Base-by-base conservation (phyloP, 1,140 invertebrate species). In the Caenorhabditis tropicalis region DNA sequence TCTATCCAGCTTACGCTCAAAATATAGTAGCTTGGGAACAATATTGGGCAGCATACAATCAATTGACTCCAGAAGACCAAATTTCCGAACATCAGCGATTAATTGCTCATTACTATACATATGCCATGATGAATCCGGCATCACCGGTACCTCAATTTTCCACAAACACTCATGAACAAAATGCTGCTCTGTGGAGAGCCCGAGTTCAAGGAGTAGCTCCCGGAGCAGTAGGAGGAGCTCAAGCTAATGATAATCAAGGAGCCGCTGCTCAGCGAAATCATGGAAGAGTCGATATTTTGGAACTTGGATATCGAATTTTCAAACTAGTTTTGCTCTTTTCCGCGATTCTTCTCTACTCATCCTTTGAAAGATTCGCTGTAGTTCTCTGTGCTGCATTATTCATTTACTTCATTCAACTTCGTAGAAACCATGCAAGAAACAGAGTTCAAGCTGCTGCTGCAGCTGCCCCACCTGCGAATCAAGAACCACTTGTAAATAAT, bases 271-370 rank as follows among this genome's bases (percentile, higher is more conserved):
- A 33, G 9, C 27, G 36, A 6, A 43, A 43, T 10, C 65, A 74
- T 19, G 65, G 65, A 74, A 74, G 65, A 74, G 65, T 74, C 21
- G 65, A 74, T 46, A n/a, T 74, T 46, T 24, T 74, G 65, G 65
- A 74, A 74, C 36, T 74, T 12, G 65, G 65, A 74, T 74, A 74
- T 46, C 36, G 65, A 74, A 74, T 74, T 24, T 74, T 74, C 65
- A 74, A 74, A 74, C 36, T 74, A 3, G 65, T 74, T 46, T 12
- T 74, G 36, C 12, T 74, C 2, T 74, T 74, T 31, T 74, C 65
- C 10, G 36, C 36, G 21, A 46, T 74, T 43, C 65, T 74, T 24
- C 65, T 74, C 36, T 74, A 74, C 36, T 43, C 65, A 24, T 74
- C 65, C 6, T 74, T 74, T 29, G 65, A 74, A 74, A 15, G 65